Evolutionary conservation across 1,140 invertebrate genomes (phyloP), one percentile per base, ranked within the genome.

Genomic region (Littorina saxatilis): DNA sequence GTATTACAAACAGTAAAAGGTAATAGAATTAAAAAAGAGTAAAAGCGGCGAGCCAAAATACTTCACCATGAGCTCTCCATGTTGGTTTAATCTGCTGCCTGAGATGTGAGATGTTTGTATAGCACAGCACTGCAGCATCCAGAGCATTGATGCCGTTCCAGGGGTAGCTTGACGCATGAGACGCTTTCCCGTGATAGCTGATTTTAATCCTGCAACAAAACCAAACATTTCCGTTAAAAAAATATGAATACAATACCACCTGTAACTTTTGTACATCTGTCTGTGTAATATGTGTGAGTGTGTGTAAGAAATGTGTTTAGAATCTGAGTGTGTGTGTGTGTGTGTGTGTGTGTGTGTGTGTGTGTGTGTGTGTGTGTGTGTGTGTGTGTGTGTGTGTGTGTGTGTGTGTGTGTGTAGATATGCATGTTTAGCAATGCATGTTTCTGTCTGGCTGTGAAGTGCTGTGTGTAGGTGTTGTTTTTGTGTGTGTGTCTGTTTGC

Each of bases 101-200:
- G 7, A 90, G 80, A 72, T 86, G 86, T 13, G 90, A 88, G 13
- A 91, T 82, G 23, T 85, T 88, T 39, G 89, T 89, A 77, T 91
- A 91, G 39, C 87, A 88, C n/a, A 83, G 58, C 13, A 91, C 90
- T n/a, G 90, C 90, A 32, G 90, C 90, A 82, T 91, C 90, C 23
- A 91, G 86, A 27, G 90, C 90, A 77, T 91, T 91, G 15, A 90
- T 40, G 29, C 89, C 90, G 77, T 88, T 83, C 90, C 90, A 91
- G 0, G 90, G 90, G 81, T 81, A 86, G 29, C 84, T 86, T 23
- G 89, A 84, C n/a, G 90, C 89, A 82, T 91, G 90, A 9, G 85
- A 81, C 39, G 88, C 86, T 74, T 86, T 88, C 9, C 91, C 91
- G 29, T 81, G 52, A 50, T 86, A 90, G 2, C 27, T 63, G n/a